Evolutionary conservation across 2,113 vertebrate genomes (phyloP).

Genomic region (Hucho hucho): DNA sequence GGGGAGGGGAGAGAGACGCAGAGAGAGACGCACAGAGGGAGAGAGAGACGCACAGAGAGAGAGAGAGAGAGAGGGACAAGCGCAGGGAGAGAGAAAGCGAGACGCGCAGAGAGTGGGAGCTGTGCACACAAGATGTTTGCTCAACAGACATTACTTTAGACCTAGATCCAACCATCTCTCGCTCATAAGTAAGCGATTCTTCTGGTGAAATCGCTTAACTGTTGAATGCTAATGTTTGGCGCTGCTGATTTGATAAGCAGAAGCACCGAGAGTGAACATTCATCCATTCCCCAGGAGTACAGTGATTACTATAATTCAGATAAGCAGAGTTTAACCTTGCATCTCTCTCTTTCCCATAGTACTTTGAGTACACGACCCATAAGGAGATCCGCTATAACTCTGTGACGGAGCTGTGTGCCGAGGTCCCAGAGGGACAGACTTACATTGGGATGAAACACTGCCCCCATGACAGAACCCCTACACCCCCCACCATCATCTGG

Average conservation of each 20-base stretch:
- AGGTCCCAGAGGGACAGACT: conserved; percentile 77
- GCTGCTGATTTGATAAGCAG: neutral
- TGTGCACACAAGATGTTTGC: no score
- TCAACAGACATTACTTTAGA: no score
- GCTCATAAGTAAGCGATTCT: no score
- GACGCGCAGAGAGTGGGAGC: no score
- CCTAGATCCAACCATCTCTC: no score
- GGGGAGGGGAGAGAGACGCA: conserved; percentile 15
- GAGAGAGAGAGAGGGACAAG: neutral
- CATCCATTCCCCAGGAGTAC: neutral
- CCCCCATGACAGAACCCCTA: conserved; percentile 76
- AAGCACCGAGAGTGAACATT: neutral
- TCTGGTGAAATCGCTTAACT: neutral
- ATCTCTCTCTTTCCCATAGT: conserved; percentile 57
- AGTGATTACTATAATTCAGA: neutral
- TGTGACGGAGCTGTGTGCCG: conserved; percentile 91
- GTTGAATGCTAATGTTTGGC: neutral
- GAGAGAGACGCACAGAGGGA: neutral
- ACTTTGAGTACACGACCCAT: conserved; percentile 92
- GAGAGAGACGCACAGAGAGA: no score
- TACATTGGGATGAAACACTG: conserved; percentile 90
- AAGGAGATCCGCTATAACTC: conserved; percentile 96
- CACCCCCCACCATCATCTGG: conserved; percentile 82
- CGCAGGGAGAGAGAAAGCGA: no score
- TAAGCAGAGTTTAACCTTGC: neutral